Base-by-base conservation (phyloP, 2,113 vertebrate species). In the Gymnogyps californianus region DNA sequence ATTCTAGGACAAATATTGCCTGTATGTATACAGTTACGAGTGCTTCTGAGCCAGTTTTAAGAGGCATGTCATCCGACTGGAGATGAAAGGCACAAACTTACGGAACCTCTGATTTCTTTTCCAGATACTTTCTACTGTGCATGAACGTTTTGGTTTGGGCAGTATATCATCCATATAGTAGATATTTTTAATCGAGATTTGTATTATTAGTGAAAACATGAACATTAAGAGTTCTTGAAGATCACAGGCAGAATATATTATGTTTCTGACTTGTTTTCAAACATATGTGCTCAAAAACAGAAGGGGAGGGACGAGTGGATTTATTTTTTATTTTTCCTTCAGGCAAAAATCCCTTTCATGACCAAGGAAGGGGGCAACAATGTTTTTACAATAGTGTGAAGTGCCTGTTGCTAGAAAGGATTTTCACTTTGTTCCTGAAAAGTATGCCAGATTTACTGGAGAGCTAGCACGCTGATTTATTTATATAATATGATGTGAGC, bases 401-500 rank as follows among this genome's bases (percentile, higher is more conserved):
- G 38, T 38, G 71, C 49, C 74, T 89, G 75, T 95, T 96, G 57
- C 87, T 95, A 91, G 91, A 96, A 96, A 87, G 83, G 1, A 81
- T 95, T 87, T 92, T 94, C 78, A 89, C 49, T 94, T 83, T 97
- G 93, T 95, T 97, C 95, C 93, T 96, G 96, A 88, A 96, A 96
- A 96, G 93, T 74, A 57, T 93, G 89, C 82, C 87, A 91, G n/a
- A 46, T 90, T 93, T 80, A 71, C 79, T 93, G 91, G 91, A 94
- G 79, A 94, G 84, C 67, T 77, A 87, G 58, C 40, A 40, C 0
- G 2, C 70, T 71, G 62, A 62, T 94, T 91, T 95, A 94, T 91
- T 96, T 93, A 40, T 80, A 49, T 74, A 88, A 70, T 61, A n/a
- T 69, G 70, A 74, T 3, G 6, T 58, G 66, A 87, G 83, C 0